Evolutionary conservation across 2,113 vertebrate species (phyloP).

Genomic region (Gobius niger): DNA sequence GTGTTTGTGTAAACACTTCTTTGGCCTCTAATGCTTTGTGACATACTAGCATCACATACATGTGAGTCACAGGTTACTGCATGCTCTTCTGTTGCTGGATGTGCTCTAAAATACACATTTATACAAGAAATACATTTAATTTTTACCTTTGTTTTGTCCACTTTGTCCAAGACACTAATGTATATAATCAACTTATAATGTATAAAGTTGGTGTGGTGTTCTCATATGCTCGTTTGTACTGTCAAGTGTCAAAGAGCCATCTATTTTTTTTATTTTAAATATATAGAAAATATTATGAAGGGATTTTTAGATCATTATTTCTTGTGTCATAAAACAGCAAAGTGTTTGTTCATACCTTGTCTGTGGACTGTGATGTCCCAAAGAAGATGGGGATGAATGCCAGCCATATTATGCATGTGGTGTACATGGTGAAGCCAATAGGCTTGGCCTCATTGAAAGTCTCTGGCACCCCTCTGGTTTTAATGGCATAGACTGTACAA

Average conservation of each 20-base stretch:
- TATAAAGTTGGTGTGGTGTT: no score
- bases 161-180: neutral
- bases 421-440: conserved; percentile 88
- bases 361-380: conserved; percentile 92
- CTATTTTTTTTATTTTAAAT: no score
- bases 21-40: conserved; percentile 44
- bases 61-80: conserved; percentile 40
- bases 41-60: conserved; percentile 29
- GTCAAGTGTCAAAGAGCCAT: no score
- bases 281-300: no score
- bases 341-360: conserved; percentile 76
- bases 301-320: neutral
- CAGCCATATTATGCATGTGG: conserved; percentile 80
- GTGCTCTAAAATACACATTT: conserved; percentile 18
- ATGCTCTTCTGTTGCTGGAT: conserved; percentile 37
- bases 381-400: conserved; percentile 98
- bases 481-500: conserved; percentile 89
- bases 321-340: neutral
- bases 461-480: conserved; percentile 96
- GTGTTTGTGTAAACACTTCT: conserved; percentile 52
- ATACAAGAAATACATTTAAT: neutral
- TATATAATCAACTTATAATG: neutral
- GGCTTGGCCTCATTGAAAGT: conserved; percentile 99
- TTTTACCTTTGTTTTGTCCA: neutral
- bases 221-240: no score